Evolutionary conservation across 2,113 vertebrate genomes (phyloP).

Genomic region (Saguinus imperator): DNA sequence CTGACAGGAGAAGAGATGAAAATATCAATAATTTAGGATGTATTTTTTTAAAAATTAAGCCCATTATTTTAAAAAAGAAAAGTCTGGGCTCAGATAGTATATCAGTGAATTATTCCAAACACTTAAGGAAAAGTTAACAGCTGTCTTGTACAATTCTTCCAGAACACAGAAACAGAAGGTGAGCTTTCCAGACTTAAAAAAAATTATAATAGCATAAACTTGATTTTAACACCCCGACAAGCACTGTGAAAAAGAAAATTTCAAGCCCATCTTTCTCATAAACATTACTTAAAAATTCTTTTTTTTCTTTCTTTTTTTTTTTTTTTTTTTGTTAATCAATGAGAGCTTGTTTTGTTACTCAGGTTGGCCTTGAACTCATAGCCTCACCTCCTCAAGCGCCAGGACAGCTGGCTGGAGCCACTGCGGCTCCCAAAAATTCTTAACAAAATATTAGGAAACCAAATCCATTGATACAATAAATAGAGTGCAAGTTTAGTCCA

Average conservation of each 20-base stretch:
- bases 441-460: not conserved
- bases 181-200: not conserved
- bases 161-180: not conserved
- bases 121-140: not conserved
- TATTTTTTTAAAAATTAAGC: not conserved
- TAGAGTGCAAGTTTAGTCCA: not conserved
- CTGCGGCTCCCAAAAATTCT: not conserved
- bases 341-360: too few species aligned
- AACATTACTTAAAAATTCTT: not conserved
- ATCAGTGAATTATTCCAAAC: not conserved
- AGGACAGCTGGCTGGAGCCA: too few species aligned
- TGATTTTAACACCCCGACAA: not conserved
- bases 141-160: not conserved
- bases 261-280: not conserved
- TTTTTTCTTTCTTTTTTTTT: not conserved
- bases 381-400: too few species aligned
- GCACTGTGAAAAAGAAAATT: not conserved
- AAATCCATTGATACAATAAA: not conserved
- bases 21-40: not conserved
- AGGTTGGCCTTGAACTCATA: too few species aligned
- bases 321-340: too few species aligned
- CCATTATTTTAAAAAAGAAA: slow-evolving; percentile 20
- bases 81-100: not conserved
- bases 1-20: not conserved
- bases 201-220: not conserved